phyloP scores from a whole-genome alignment of 2,888 invertebrate genomes.

The Callyntrura guangdongensis region DNA sequence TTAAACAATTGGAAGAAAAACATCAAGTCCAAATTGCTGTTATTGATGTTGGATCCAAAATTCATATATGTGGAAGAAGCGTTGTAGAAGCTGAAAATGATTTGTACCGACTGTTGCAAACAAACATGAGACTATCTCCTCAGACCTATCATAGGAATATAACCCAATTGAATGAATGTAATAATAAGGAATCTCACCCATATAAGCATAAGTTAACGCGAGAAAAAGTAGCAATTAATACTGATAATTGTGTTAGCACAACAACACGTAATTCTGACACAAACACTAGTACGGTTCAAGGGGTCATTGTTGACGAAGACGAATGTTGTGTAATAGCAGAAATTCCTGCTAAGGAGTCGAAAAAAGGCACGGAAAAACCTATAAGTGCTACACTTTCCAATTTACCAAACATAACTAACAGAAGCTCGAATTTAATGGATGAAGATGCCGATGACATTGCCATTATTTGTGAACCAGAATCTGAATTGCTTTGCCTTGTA shows the following conservation, averaged over 20 bases:
- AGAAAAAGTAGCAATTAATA: not conserved
- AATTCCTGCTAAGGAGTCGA: no score
- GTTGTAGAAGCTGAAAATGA: constrained; percentile 59
- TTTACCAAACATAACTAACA: not conserved
- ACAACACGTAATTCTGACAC: not conserved
- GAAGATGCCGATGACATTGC: not conserved
- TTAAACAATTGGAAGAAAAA: constrained; percentile 54
- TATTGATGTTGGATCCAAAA: constrained; percentile 38
- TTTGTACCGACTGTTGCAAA: constrained; percentile 48
- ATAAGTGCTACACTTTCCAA: not conserved
- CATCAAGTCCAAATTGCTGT: constrained; percentile 64
- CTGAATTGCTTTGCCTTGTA: not conserved
- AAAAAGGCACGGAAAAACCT: not conserved
- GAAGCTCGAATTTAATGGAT: not conserved
- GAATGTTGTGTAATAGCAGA: constrained; percentile 33
- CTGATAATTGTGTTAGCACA: not conserved
- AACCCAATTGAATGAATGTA: no score
- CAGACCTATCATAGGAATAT: no score
- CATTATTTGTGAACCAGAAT: not conserved
- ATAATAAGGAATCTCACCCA: no score
- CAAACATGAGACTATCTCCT: not conserved
- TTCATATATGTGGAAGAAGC: constrained; percentile 70
- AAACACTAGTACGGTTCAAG: not conserved
- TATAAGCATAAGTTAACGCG: no score
- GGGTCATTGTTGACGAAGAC: constrained; percentile 40